A percentile compares a stretch with the other conserved stretches of the same genome.
These are phyloP conservation scores for Myopa tessellatipennis DNA, from an alignment of 2,888 invertebrate genomes.

Conservation along the genomic window DNA sequence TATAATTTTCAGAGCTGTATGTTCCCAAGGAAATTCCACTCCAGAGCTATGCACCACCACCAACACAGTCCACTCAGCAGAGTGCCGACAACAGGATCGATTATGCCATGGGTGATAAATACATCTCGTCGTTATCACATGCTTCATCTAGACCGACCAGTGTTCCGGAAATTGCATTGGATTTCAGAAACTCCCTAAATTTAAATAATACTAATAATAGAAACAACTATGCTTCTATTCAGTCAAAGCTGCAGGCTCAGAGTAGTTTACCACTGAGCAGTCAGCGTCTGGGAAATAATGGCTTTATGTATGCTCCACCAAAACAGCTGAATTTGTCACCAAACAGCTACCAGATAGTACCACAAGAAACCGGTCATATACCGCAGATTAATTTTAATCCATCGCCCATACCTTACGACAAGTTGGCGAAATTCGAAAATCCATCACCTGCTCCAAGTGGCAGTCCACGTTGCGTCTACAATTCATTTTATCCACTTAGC, in stretches of 20 bases:
- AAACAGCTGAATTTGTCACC: conserved; percentile 53
- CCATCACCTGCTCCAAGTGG: conserved; percentile 20
- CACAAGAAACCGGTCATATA: conserved; percentile 46
- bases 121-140: conserved; percentile 9
- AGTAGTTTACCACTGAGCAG: conserved; percentile 32
- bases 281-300: not conserved
- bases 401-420: conserved; percentile 63
- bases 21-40: conserved; percentile 66
- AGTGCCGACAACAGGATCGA: conserved; percentile 21
- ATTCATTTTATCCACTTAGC: conserved; percentile 27
- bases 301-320: conserved; percentile 41
- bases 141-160: not conserved
- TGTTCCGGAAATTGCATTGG: not conserved
- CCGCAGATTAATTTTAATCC: conserved; percentile 60
- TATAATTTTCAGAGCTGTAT: conserved; percentile 59
- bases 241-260: not conserved
- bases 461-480: conserved; percentile 28
- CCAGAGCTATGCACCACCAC: conserved; percentile 65
- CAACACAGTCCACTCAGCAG: conserved; percentile 40
- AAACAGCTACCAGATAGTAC: conserved; percentile 54
- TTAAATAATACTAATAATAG: no score
- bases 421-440: conserved; percentile 62
- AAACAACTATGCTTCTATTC: no score
- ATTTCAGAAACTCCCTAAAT: not conserved
- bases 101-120: not conserved